Percentiles rank a stretch among this genome's conserved stretches.
phyloP scores from a whole-genome alignment of 1,140 invertebrate species.

The Magallana gigas region DNA sequence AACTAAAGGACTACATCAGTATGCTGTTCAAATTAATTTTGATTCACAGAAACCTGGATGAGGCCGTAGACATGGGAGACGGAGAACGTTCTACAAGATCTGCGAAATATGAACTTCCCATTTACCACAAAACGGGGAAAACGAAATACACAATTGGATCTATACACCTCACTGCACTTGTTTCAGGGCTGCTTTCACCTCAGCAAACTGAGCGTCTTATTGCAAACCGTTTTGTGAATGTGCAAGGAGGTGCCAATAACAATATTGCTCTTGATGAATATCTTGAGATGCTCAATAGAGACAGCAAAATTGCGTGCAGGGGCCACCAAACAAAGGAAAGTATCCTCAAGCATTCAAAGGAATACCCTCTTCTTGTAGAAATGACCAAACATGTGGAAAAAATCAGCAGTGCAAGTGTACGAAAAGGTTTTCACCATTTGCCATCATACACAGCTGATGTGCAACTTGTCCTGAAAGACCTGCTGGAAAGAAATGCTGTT shows the following conservation, averaged over 20 bases:
- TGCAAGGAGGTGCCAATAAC: slow-evolving; percentile 55
- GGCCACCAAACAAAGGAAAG: slow-evolving; percentile 49
- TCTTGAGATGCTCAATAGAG: slow-evolving; percentile 56
- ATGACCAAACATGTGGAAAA: slow-evolving; percentile 46
- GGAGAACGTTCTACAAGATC: slow-evolving; percentile 52
- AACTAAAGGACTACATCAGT: slow-evolving; percentile 44
- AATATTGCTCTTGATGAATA: slow-evolving; percentile 57
- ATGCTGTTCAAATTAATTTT: slow-evolving; percentile 53
- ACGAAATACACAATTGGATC: slow-evolving; percentile 56
- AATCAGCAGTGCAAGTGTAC: not conserved
- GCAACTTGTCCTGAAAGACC: slow-evolving; percentile 16
- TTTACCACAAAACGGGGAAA: slow-evolving; percentile 59
- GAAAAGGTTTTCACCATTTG: slow-evolving; percentile 57
- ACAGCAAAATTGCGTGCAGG: slow-evolving; percentile 52
- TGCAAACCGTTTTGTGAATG: slow-evolving; percentile 54
- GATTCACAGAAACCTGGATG: slow-evolving; percentile 55
- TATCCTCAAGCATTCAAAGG: slow-evolving; percentile 57
- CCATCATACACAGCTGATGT: slow-evolving; percentile 55
- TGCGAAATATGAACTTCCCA: slow-evolving; percentile 58
- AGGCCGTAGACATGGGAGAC: slow-evolving; percentile 57
- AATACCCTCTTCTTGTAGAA: slow-evolving; percentile 51
- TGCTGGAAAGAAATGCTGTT: not conserved
- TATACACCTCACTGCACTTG: slow-evolving; percentile 48
- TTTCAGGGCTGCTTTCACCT: slow-evolving; percentile 21
- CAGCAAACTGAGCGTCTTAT: slow-evolving; percentile 48